These are phyloP conservation scores for Helicolenus hilgendorfi DNA, from an alignment of 2,797 vertebrate genomes.

Conservation along the genomic window DNA sequence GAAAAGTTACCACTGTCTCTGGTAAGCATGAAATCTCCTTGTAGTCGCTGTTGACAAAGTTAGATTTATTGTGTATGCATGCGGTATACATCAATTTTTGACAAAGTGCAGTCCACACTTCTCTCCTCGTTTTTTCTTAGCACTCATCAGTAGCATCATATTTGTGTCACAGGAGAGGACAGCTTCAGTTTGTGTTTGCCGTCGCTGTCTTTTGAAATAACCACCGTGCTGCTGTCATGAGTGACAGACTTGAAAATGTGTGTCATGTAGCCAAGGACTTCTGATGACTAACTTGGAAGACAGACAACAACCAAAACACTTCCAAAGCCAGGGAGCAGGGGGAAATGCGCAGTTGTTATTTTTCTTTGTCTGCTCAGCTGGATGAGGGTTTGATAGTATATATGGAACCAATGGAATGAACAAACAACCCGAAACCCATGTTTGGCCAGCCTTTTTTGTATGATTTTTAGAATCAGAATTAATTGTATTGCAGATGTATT, in stretches of 20 bases:
- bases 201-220: slow-evolving; percentile 46
- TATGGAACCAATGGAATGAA: neutral
- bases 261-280: slow-evolving; percentile 48
- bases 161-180: slow-evolving; percentile 30
- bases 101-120: slow-evolving; percentile 15
- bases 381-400: neutral
- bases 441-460: neutral
- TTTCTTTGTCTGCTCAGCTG: neutral
- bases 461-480: neutral
- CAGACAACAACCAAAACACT: slow-evolving; percentile 22
- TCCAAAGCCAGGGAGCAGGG: slow-evolving; percentile 4
- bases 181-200: slow-evolving; percentile 5
- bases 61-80: neutral
- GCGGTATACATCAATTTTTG: slow-evolving; percentile 1
- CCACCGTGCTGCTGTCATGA: slow-evolving; percentile 12
- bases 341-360: neutral
- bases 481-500: accelerated
- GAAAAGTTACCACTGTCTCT: neutral
- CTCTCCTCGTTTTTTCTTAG: neutral
- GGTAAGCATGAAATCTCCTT: neutral
- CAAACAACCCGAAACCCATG: neutral
- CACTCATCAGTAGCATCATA: slow-evolving; percentile 23
- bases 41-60: slow-evolving; percentile 22
- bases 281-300: slow-evolving; percentile 54
- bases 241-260: slow-evolving; percentile 41